Evolutionary conservation across 37 sponge, comb jelly and placozoan species (phyloP).

Genomic region (Spongia lamella): DNA sequence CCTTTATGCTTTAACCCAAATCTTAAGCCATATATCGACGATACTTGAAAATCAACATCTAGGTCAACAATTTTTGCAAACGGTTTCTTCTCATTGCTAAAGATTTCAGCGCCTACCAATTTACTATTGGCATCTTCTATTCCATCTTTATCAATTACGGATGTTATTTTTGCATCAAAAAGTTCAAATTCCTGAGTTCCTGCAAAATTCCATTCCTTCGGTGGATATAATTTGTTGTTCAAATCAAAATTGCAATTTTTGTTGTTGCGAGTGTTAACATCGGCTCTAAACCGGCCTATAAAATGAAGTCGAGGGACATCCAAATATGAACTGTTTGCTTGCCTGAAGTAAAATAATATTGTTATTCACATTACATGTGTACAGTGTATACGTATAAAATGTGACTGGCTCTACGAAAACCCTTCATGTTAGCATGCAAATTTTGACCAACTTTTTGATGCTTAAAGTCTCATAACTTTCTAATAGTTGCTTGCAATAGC

Average conservation of each 20-base stretch:
- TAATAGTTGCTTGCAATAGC: no score
- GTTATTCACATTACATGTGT: no score
- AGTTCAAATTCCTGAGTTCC: conserved; percentile 29
- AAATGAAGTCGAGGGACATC: conserved; percentile 40
- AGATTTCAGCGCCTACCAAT: conserved; percentile 3
- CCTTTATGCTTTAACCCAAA: conserved; percentile 16
- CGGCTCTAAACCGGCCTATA: conserved; percentile 33
- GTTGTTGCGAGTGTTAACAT: conserved; percentile 39
- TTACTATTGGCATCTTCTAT: not conserved
- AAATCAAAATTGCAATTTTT: not conserved
- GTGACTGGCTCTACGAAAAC: no score
- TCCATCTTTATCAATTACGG: conserved; percentile 33
- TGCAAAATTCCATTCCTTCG: conserved; percentile 15
- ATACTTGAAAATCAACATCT: conserved; percentile 18
- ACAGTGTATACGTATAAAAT: no score
- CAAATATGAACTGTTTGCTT: conserved; percentile 11
- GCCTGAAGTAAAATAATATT: no score
- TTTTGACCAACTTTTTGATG: no score
- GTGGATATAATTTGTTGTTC: no score
- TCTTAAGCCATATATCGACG: conserved; percentile 37
- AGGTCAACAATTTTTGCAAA: conserved; percentile 48
- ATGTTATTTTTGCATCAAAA: conserved; percentile 3
- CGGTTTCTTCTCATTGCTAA: conserved; percentile 21
- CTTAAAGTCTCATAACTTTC: no score
- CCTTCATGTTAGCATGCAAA: no score